Evolutionary conservation across 2,113 vertebrate genomes (phyloP).

Genomic region (Microtus oregoni): DNA sequence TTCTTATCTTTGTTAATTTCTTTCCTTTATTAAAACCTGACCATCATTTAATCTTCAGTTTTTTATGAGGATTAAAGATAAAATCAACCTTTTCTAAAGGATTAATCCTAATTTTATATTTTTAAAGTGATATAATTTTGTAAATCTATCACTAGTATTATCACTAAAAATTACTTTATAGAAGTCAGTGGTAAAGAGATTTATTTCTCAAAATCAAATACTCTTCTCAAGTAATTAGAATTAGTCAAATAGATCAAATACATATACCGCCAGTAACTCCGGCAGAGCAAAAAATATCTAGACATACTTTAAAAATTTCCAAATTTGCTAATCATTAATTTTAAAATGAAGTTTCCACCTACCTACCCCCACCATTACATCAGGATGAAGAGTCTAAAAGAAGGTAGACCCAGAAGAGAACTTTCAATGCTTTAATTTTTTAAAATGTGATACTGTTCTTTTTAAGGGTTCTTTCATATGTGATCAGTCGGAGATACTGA

Average conservation of each 20-base stretch:
- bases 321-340: conserved; percentile 80
- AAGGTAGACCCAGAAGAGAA: conserved; percentile 79
- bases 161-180: conserved; percentile 28
- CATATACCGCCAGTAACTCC: conserved; percentile 37
- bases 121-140: conserved; percentile 25
- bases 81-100: conserved; percentile 16
- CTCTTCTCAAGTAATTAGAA: conserved; percentile 57
- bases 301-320: conserved; percentile 74
- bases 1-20: background rate
- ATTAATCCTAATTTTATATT: conserved; percentile 28
- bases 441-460: conserved; percentile 82
- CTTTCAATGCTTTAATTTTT: conserved; percentile 80
- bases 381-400: conserved; percentile 77
- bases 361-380: conserved; percentile 77
- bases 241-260: conserved; percentile 62
- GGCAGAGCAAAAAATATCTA: conserved; percentile 68
- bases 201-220: conserved; percentile 32
- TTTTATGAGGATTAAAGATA: conserved; percentile 19
- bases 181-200: background rate
- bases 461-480: conserved; percentile 84
- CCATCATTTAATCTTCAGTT: conserved; percentile 36
- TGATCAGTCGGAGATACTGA: conserved; percentile 82
- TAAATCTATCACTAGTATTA: background rate
- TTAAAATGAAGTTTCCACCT: conserved; percentile 70
- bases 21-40: conserved; percentile 7